Conservation (phyloP, 2,113 vertebrate species). For the Eurypyga helias region DNA sequence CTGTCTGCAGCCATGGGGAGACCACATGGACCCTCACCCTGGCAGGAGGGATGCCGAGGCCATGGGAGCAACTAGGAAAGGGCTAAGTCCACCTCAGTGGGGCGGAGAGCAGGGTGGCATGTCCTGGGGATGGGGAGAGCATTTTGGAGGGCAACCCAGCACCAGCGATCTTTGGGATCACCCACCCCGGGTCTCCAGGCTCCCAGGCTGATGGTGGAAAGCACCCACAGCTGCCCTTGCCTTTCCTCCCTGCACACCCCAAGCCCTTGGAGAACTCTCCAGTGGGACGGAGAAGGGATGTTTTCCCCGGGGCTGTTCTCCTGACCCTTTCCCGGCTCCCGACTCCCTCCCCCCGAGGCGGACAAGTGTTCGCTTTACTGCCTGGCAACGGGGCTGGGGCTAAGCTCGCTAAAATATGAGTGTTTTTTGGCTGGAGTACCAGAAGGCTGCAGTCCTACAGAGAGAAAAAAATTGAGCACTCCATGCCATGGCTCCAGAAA, state of each 20-base stretch:
- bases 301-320: constrained; percentile 21
- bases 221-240: rapidly evolving
- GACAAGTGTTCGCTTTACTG: constrained; percentile 83
- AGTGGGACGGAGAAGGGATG: background rate
- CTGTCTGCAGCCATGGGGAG: rapidly evolving
- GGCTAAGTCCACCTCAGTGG: background rate
- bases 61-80: background rate
- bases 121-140: background rate
- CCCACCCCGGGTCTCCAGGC: rapidly evolving
- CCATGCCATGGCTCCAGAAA: constrained; percentile 88
- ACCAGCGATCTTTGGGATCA: rapidly evolving
- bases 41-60: background rate
- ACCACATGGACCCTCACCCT: rapidly evolving
- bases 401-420: constrained; percentile 88
- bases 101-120: background rate
- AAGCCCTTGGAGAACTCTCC: background rate
- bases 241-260: background rate
- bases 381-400: constrained; percentile 82
- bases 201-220: background rate
- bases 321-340: constrained; percentile 68
- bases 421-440: constrained; percentile 83
- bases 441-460: constrained; percentile 83
- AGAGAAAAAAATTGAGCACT: constrained; percentile 88
- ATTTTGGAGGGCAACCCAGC: background rate
- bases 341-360: constrained; percentile 64